These are phyloP conservation scores for Xiphophorus birchmanni DNA, from an alignment of 2,797 vertebrate genomes.

Conservation along the genomic window DNA sequence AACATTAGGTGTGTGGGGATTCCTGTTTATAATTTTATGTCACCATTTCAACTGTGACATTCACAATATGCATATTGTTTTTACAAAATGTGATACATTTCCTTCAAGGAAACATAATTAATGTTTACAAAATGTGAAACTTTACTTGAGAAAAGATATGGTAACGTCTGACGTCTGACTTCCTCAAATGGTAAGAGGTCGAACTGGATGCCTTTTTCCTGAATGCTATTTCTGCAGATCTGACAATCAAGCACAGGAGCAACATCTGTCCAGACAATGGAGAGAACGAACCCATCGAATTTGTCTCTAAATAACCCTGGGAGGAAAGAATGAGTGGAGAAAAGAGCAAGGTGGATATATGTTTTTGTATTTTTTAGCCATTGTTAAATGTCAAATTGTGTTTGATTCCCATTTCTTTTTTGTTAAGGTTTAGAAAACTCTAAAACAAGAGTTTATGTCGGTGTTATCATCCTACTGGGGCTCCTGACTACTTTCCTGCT, in stretches of 20 bases:
- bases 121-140: neutral
- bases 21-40: neutral
- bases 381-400: neutral
- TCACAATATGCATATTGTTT: no score
- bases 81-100: neutral
- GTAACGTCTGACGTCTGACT: neutral
- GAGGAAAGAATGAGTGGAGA: slow-evolving; percentile 6
- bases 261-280: neutral
- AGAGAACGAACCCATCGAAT: neutral
- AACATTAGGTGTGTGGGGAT: neutral
- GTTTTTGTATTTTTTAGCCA: no score
- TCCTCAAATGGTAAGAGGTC: neutral
- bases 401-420: neutral
- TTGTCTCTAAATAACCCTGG: neutral
- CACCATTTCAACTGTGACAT: neutral
- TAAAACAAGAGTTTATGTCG: neutral
- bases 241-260: neutral
- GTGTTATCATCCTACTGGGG: slow-evolving; percentile 7
- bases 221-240: neutral
- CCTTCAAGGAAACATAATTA: neutral
- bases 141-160: neutral
- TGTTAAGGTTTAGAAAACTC: slow-evolving; percentile 8
- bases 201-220: neutral
- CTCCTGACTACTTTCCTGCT: slow-evolving; percentile 34
- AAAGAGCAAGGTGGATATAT: neutral